phyloP scores from a whole-genome alignment of 2,888 invertebrate species.

The Plutella xylostella region DNA sequence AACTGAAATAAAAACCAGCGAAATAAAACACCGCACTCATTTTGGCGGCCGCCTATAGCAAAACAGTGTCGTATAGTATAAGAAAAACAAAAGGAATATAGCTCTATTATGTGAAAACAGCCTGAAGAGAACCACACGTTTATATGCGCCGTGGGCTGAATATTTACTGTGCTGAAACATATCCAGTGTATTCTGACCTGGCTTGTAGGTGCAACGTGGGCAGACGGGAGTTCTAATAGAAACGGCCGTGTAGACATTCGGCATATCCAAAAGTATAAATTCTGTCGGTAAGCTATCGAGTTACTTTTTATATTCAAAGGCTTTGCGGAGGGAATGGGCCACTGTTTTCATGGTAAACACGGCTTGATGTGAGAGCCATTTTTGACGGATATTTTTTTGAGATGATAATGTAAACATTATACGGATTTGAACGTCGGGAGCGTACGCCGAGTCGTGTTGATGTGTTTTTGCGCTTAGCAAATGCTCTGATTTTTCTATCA shows the following conservation, averaged over 20 bases:
- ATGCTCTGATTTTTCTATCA: too few species aligned
- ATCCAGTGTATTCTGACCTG: slow-evolving; percentile 38
- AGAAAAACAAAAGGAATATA: slow-evolving; percentile 70
- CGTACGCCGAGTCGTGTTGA: too few species aligned
- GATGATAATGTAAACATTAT: not conserved
- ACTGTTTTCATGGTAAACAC: slow-evolving; percentile 65
- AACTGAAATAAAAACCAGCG: slow-evolving; percentile 38
- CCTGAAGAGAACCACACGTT: slow-evolving; percentile 56
- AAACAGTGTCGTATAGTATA: slow-evolving; percentile 23
- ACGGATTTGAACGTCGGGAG: not conserved
- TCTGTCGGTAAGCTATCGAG: slow-evolving; percentile 66
- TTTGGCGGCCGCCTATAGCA: slow-evolving; percentile 67
- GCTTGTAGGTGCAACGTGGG: slow-evolving; percentile 12
- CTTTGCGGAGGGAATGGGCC: slow-evolving; percentile 56
- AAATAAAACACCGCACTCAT: slow-evolving; percentile 58
- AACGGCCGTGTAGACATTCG: slow-evolving; percentile 48
- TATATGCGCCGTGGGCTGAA: slow-evolving; percentile 66
- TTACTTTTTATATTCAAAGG: slow-evolving; percentile 66
- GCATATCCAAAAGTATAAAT: slow-evolving; percentile 70
- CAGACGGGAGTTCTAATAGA: not conserved
- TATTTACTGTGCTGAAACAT: slow-evolving; percentile 53
- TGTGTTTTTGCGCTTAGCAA: too few species aligned
- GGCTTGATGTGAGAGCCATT: slow-evolving; percentile 19
- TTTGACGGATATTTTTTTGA: not conserved
- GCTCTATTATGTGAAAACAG: slow-evolving; percentile 71